phyloP scores from a whole-genome alignment of 2,888 invertebrate species.

The Geotrupes spiniger region DNA sequence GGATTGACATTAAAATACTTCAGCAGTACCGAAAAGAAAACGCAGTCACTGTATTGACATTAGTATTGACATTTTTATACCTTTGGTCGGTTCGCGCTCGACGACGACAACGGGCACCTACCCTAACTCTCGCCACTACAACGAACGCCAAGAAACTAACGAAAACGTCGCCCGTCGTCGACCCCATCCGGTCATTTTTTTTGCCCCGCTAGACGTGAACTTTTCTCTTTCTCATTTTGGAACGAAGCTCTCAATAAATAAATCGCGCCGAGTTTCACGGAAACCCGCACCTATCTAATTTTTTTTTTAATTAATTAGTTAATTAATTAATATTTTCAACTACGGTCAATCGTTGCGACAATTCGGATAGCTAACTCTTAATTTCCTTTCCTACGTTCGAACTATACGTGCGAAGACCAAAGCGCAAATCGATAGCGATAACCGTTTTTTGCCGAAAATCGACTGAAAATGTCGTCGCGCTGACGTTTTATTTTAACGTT shows the following conservation, averaged over 20 bases:
- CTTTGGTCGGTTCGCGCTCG: constrained; percentile 50
- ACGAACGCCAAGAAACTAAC: neutral
- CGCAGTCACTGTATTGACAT: constrained; percentile 50
- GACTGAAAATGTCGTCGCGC: neutral
- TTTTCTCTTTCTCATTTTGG: constrained; percentile 9
- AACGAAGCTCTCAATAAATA: constrained; percentile 42
- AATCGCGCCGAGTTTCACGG: constrained; percentile 45
- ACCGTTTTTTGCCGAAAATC: too few species aligned
- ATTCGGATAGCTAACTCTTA: constrained; percentile 36
- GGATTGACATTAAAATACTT: constrained; percentile 51
- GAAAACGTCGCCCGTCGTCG: constrained; percentile 17
- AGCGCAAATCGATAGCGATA: neutral
- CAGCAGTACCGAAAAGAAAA: constrained; percentile 32
- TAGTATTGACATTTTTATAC: constrained; percentile 44
- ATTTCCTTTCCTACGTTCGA: constrained; percentile 32
- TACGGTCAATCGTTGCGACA: constrained; percentile 47
- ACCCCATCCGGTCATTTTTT: neutral
- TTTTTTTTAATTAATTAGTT: too few species aligned
- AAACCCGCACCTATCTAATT: constrained; percentile 45
- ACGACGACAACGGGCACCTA: constrained; percentile 29
- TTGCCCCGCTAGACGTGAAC: too few species aligned
- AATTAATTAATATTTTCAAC: constrained; percentile 40
- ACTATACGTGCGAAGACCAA: constrained; percentile 18
- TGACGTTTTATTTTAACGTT: too few species aligned
- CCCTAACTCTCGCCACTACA: constrained; percentile 21